Evolutionary conservation across 1,140 invertebrate genomes (phyloP), one percentile per base, ranked within the genome.

Genomic region (Pachypsylla venusta): DNA sequence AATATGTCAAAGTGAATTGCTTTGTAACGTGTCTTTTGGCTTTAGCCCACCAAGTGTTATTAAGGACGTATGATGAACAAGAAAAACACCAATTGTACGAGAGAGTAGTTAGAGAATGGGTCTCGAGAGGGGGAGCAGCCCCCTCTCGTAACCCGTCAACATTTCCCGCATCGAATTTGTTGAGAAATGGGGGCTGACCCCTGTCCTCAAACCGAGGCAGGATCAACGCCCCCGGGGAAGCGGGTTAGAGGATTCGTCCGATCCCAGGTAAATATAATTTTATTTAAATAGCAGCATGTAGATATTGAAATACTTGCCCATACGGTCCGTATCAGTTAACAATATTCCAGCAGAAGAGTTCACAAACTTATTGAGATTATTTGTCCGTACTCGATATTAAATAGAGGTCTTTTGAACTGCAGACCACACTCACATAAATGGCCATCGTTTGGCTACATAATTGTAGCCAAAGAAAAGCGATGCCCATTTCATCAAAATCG

Each of bases 111-210:
- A 22, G 54, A 56, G 24, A 59, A 42, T 54, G 61, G 58, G 56
- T 58, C 56, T 60, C 26, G 58, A 59, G 63, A 60, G 64, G 67
- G 69, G 66, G 68, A 63, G 68, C 65, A 67, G 65, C 67, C 66
- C 66, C 67, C 68, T 67, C 73, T 74, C 74, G 69, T 74, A 75
- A 75, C 70, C 70, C 70, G 79, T 78, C 84, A 90, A 86, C 83
- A 91, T 92, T 92, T 87, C 87, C 80, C 86, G 87, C 78, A 85
- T 90, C 84, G 87, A 90, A 81, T 87, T 89, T 77, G 83, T 89
- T 77, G 88, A 90, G 79, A 87, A 87, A 89, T 91, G 87, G 88
- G 87, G 88, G 83, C 84, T 89, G 76, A 89, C 87, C 80, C 87
- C 88, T 82, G 87, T 90, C 83, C 84, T 90, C 80, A 85, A 83